phyloP scores from a whole-genome alignment of 1,140 invertebrate genomes.

The Apis dorsata region DNA sequence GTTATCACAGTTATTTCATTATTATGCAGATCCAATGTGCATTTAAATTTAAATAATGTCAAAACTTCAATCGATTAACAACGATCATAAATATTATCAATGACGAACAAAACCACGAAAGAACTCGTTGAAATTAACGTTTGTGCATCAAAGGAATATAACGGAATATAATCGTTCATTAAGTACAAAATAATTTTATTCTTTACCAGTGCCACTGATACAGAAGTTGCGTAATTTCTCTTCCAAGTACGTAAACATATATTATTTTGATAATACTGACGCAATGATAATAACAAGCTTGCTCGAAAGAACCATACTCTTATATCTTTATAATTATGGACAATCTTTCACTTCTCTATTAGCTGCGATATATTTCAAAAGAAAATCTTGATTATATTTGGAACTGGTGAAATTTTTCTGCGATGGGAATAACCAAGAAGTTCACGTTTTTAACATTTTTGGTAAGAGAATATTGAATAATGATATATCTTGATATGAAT shows the following conservation, averaged over 20 bases:
- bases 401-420: neutral
- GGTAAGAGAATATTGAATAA: conserved; percentile 31
- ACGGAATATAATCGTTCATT: neutral
- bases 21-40: neutral
- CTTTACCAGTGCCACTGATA: neutral
- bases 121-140: neutral
- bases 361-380: too few species aligned
- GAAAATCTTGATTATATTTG: neutral
- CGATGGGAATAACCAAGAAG: conserved; percentile 40
- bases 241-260: neutral
- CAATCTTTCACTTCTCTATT: neutral
- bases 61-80: neutral
- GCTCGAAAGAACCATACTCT: neutral
- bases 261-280: neutral
- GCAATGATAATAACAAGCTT: neutral
- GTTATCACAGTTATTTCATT: neutral
- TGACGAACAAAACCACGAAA: neutral
- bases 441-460: conserved; percentile 18
- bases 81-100: too few species aligned
- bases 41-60: neutral
- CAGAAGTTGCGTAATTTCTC: conserved; percentile 7
- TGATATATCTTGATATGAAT: neutral
- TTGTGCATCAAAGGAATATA: neutral
- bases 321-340: neutral
- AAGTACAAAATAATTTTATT: neutral